Evolutionary conservation across 2,888 invertebrate species (phyloP), one percentile per base, ranked within the genome.

Genomic region (Eupithecia tripunctaria): DNA sequence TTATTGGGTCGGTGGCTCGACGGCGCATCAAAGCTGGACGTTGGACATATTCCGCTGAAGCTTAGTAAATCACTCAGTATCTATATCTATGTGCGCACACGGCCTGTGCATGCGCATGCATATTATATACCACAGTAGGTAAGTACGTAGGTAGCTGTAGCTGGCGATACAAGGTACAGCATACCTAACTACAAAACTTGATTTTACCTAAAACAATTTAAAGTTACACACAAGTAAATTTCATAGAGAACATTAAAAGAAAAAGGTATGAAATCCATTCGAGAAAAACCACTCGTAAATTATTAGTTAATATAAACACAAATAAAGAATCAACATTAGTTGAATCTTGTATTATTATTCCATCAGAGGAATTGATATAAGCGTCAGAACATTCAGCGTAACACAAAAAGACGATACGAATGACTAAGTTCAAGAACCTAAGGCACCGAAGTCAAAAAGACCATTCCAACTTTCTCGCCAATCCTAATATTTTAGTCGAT

Each of bases 1-100:
- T 90, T 91, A 91, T 91, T 89, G 89, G 83, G 85, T 81, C 88
- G 84, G 88, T 88, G 88, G 88, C 88, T 83, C 80, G 80, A 79
- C 81, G 81, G 82, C 82, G 83, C 85, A 80, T 81, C 84, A 86
- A 83, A 85, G 83, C 79, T 79, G 81, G 84, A 85, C 85, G 82
- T 84, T 79, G 81, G 84, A 85, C 85, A 83, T 84, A 86, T 86
- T 85, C 86, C 85, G 87, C 87, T 86, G 85, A 85, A 88, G 89
- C 85, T 85, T 83, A 87, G 84, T 91, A 91, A 91, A 91, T 91
- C 90, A 90, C 89, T 85, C 88, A 84, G 82, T 88, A 86, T 15
- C 2, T 25, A 87, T 15, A 87, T 3, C 4, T 41, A 47, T 47
- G 87, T 84, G 82, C 74, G 78, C 77, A 86, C 84, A 86, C n/a